Conservation (phyloP, 2,888 invertebrate species). For the Chironomus tentans region DNA sequence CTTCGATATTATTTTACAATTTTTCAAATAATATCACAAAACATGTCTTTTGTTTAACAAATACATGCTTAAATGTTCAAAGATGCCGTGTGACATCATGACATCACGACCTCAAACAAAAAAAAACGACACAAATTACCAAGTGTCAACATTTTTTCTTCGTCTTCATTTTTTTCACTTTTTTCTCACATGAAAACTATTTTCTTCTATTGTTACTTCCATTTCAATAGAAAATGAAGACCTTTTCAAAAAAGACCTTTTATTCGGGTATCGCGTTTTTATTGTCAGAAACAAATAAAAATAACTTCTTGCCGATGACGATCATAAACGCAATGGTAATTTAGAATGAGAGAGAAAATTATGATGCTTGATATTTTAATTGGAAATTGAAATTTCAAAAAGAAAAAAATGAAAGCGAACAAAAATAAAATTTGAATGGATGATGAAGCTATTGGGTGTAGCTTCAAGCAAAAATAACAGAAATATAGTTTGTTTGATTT, state of each 20-base stretch:
- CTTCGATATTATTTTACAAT: conserved; percentile 26
- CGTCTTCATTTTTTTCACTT: not conserved
- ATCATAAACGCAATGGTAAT: conserved; percentile 21
- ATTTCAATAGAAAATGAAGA: too few species aligned
- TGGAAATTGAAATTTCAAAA: not conserved
- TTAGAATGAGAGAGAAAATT: conserved; percentile 5
- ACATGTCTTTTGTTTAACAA: conserved; percentile 23
- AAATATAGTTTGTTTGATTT: too few species aligned
- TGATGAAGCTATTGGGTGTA: not conserved
- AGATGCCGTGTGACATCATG: not conserved
- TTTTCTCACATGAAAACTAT: conserved; percentile 6
- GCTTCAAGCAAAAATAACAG: too few species aligned
- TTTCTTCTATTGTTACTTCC: not conserved
- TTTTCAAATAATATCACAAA: conserved; percentile 7
- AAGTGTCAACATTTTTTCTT: conserved; percentile 18
- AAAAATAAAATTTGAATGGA: not conserved
- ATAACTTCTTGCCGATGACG: not conserved
- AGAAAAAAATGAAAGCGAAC: not conserved
- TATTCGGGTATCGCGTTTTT: not conserved
- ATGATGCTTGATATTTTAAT: conserved; percentile 11
- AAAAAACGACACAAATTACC: conserved; percentile 20
- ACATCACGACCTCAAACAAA: not conserved
- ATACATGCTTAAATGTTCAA: conserved; percentile 6
- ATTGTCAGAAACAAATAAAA: not conserved
- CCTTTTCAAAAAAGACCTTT: not conserved